phyloP scores from a whole-genome alignment of 2,888 invertebrate species.

The Pyrrhopygopsis socrates region DNA sequence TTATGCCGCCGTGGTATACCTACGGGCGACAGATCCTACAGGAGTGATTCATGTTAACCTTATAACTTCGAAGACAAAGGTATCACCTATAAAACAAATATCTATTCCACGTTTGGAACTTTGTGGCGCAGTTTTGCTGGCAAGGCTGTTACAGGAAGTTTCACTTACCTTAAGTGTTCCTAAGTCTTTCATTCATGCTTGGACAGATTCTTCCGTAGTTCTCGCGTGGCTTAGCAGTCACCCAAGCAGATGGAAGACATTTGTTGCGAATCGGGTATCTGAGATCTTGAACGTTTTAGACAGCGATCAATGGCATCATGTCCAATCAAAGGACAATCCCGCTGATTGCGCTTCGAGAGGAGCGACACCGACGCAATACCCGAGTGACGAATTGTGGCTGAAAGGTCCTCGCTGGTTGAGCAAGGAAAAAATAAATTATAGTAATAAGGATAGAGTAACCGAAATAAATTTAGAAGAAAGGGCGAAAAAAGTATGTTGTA shows the following conservation, averaged over 20 bases:
- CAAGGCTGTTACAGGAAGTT: slow-evolving; percentile 52
- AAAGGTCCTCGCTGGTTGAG: slow-evolving; percentile 66
- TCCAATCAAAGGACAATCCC: slow-evolving; percentile 40
- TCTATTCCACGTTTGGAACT: slow-evolving; percentile 62
- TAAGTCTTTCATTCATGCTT: slow-evolving; percentile 35
- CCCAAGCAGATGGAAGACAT: slow-evolving; percentile 58
- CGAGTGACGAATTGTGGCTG: slow-evolving; percentile 50
- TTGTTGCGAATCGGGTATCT: slow-evolving; percentile 48
- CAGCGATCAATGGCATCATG: slow-evolving; percentile 65
- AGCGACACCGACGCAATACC: slow-evolving; percentile 43
- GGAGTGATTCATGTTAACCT: slow-evolving; percentile 35
- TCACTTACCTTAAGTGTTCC: slow-evolving; percentile 16
- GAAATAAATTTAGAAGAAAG: slow-evolving; percentile 47
- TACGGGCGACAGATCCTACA: slow-evolving; percentile 19
- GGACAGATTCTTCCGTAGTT: slow-evolving; percentile 66
- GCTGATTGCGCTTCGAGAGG: slow-evolving; percentile 78
- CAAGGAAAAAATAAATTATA: slow-evolving; percentile 18
- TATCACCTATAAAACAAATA: slow-evolving; percentile 48
- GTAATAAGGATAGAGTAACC: background rate
- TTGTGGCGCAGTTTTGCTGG: slow-evolving; percentile 44
- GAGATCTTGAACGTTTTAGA: slow-evolving; percentile 61
- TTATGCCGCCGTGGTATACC: slow-evolving; percentile 63
- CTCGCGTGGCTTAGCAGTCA: slow-evolving; percentile 63
- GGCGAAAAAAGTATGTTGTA: slow-evolving; percentile 1
- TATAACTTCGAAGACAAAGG: slow-evolving; percentile 43